phyloP scores from a whole-genome alignment of 1,140 invertebrate genomes.

The Geopemphigus sp. region DNA sequence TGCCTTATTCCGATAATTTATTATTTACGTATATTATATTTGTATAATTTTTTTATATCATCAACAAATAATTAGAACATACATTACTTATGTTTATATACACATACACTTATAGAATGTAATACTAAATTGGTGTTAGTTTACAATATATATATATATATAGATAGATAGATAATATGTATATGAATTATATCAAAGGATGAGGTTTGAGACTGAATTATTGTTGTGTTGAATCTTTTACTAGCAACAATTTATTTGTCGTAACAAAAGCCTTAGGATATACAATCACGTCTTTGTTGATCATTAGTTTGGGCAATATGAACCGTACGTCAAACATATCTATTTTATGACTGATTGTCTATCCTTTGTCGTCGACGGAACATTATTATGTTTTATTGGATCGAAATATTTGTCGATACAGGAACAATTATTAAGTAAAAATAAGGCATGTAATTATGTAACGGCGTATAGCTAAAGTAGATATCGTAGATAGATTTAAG shows the following conservation, averaged over 20 bases:
- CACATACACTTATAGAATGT: too few species aligned
- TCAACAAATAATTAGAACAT: too few species aligned
- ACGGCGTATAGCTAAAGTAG: neutral
- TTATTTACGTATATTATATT: too few species aligned
- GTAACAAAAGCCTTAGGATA: constrained; percentile 11
- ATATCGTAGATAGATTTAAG: constrained; percentile 1
- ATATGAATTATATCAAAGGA: too few species aligned
- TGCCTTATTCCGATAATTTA: too few species aligned
- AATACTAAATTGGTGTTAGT: too few species aligned
- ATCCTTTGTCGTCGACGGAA: neutral
- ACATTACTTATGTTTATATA: neutral
- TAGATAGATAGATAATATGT: too few species aligned
- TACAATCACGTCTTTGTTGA: constrained; percentile 4
- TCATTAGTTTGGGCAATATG: constrained; percentile 1
- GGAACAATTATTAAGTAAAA: neutral
- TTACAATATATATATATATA: neutral
- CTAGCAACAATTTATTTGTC: constrained; percentile 10
- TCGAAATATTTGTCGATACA: neutral
- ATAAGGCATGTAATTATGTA: neutral
- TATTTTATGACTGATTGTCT: neutral
- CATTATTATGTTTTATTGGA: neutral
- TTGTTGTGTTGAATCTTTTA: constrained; percentile 4
- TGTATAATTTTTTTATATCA: too few species aligned
- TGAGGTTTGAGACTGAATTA: neutral
- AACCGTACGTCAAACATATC: neutral